Conservation (phyloP, 2,888 invertebrate genomes). For the Nomada lathburiana region DNA sequence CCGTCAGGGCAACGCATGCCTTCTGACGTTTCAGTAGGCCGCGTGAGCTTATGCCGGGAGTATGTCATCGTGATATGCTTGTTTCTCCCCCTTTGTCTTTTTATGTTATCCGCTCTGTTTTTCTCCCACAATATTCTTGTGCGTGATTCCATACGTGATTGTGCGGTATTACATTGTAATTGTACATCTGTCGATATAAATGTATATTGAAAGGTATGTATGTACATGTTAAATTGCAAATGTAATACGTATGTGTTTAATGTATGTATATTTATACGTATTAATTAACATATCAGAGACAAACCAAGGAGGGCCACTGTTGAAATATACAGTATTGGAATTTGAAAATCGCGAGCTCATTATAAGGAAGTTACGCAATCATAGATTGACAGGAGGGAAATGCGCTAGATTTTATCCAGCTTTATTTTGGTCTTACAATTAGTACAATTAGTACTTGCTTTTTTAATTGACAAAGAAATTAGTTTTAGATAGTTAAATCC, state of each 20-base stretch:
- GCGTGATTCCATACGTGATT: conserved; percentile 38
- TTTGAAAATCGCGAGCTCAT: background rate
- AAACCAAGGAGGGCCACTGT: background rate
- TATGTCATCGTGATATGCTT: background rate
- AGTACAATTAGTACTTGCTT: background rate
- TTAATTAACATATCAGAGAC: background rate
- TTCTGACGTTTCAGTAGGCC: conserved; percentile 59
- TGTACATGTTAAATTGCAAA: conserved; percentile 15
- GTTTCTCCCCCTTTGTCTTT: conserved; percentile 1
- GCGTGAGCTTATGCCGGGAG: conserved; percentile 51
- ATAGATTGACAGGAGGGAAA: background rate
- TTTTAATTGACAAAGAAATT: background rate
- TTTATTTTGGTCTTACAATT: background rate
- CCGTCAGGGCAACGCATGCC: conserved; percentile 60
- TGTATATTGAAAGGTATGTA: conserved; percentile 44
- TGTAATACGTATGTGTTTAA: background rate
- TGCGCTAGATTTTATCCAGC: background rate
- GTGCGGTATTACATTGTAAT: conserved; percentile 19
- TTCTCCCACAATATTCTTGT: conserved; percentile 29
- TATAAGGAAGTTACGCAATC: background rate
- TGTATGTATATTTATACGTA: background rate
- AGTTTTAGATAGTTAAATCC: background rate
- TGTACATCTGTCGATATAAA: conserved; percentile 9
- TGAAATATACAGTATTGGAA: background rate
- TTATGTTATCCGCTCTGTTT: conserved; percentile 40